phyloP scores from a whole-genome alignment of 2,888 invertebrate species.

The Alentia gelatinosa region DNA sequence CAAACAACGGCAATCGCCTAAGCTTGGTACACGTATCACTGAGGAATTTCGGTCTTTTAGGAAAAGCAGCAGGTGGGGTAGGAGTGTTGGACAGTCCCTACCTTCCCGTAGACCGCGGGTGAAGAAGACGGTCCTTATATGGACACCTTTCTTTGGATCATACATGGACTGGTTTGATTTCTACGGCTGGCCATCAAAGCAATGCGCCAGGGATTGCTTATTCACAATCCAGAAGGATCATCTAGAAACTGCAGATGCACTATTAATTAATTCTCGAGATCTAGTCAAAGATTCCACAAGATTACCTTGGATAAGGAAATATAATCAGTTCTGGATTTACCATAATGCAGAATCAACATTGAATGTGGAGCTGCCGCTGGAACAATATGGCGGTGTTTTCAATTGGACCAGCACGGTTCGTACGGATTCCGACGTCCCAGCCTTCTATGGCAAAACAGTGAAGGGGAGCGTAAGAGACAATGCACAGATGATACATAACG shows the following conservation, averaged over 20 bases:
- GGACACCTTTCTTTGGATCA: not conserved
- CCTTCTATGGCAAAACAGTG: not conserved
- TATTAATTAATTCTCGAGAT: not conserved
- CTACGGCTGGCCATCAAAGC: not conserved
- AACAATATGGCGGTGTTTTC: not conserved
- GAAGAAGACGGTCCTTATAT: not conserved
- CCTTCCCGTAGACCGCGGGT: too few species aligned
- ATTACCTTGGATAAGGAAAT: not conserved
- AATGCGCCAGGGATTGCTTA: not conserved
- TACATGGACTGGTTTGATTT: not conserved
- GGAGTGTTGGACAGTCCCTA: too few species aligned
- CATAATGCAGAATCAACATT: not conserved
- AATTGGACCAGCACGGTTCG: constrained; percentile 22
- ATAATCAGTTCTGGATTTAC: not conserved
- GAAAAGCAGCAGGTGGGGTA: too few species aligned
- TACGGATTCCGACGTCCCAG: not conserved
- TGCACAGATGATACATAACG: not conserved
- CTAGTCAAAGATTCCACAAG: not conserved
- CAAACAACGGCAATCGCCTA: too few species aligned
- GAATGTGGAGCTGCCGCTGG: not conserved
- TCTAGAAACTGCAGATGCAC: not conserved
- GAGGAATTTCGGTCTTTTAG: too few species aligned
- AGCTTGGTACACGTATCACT: too few species aligned
- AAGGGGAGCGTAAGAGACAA: not conserved
- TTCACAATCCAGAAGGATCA: not conserved